Evolutionary conservation across 2,797 vertebrate species (phyloP).

Genomic region (Epinephelus malabaricus): DNA sequence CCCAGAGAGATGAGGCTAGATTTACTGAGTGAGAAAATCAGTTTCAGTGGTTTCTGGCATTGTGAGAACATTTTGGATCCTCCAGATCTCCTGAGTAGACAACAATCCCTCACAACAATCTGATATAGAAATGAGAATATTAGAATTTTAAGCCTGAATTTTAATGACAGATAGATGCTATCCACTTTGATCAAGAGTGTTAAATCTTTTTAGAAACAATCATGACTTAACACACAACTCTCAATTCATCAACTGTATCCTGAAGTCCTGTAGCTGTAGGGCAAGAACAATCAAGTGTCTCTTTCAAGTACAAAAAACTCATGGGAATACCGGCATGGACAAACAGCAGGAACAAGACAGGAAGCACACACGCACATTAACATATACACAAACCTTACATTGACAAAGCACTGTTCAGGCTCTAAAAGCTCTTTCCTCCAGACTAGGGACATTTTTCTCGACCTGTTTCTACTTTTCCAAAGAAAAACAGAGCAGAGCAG

Average conservation of each 20-base stretch:
- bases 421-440: slow-evolving; percentile 10
- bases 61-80: background rate
- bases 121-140: background rate
- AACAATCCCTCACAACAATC: background rate
- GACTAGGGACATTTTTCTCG: background rate
- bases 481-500: slow-evolving; percentile 18
- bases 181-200: background rate
- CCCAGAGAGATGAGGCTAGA: background rate
- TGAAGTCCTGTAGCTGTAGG: background rate
- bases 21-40: background rate
- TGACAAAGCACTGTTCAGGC: background rate
- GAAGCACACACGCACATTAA: slow-evolving; percentile 6
- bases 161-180: background rate
- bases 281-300: background rate
- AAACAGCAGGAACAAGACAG: slow-evolving; percentile 3
- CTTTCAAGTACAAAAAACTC: background rate
- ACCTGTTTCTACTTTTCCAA: background rate
- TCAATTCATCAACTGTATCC: background rate
- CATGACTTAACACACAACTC: background rate
- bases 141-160: background rate
- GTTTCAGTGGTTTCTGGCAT: background rate
- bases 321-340: background rate
- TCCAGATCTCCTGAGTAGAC: background rate
- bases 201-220: background rate
- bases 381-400: background rate